phyloP scores from a whole-genome alignment of 2,888 invertebrate genomes.

The Ephialtes manifestator region DNA sequence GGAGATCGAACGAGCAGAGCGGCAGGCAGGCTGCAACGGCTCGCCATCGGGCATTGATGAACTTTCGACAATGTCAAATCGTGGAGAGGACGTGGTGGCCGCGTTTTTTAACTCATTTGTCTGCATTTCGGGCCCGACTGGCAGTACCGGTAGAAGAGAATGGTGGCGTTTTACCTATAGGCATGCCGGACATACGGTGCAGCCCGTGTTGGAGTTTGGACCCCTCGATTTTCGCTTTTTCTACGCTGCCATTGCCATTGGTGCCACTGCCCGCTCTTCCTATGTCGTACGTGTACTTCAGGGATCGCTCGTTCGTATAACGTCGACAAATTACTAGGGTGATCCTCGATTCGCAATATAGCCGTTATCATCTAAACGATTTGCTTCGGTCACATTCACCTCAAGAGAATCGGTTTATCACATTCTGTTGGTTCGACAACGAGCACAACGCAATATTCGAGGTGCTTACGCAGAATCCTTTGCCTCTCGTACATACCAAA shows the following conservation, averaged over 20 bases:
- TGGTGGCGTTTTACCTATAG: constrained; percentile 5
- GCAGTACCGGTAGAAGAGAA: constrained; percentile 40
- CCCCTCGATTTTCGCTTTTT: constrained; percentile 47
- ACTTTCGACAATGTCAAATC: constrained; percentile 86
- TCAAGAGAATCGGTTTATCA: constrained; percentile 41
- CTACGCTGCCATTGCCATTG: constrained; percentile 69
- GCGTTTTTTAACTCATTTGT: constrained; percentile 84
- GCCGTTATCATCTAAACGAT: constrained; percentile 75
- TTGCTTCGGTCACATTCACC: constrained; percentile 42
- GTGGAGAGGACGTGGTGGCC: constrained; percentile 80
- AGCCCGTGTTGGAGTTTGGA: constrained; percentile 52
- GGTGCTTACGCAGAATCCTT: not conserved
- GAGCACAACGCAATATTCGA: not conserved
- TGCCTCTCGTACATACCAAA: no score
- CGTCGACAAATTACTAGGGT: constrained; percentile 83
- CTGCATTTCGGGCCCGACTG: constrained; percentile 81
- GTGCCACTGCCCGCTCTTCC: constrained; percentile 20
- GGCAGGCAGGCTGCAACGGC: constrained; percentile 65
- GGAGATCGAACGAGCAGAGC: constrained; percentile 66
- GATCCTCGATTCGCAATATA: constrained; percentile 77
- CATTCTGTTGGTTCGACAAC: not conserved
- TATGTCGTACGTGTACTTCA: constrained; percentile 71
- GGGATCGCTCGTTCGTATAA: constrained; percentile 81
- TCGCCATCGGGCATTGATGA: constrained; percentile 84
- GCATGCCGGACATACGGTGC: constrained; percentile 35